Evolutionary conservation across 2,888 invertebrate genomes (phyloP), one percentile per base, ranked within the genome.

Genomic region (Laspeyria flexula): DNA sequence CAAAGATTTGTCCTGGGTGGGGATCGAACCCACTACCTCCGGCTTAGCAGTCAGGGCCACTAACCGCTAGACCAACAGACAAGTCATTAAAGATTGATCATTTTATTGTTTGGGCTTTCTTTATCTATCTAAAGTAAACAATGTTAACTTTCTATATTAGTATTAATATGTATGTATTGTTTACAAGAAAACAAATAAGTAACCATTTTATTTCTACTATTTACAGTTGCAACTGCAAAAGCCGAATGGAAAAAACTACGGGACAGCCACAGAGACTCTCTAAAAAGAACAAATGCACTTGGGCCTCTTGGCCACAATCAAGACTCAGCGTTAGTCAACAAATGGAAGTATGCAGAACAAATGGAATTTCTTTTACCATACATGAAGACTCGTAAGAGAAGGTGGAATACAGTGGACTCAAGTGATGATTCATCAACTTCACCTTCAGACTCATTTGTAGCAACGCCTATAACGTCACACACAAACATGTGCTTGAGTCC

Each of bases 321-420:
- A n/a, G 55, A 56, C 4, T 6, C 40, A 13, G 13, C 47, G 4
- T 41, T 59, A n/a, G 42, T 40, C 10, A 71, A 71, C 13, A 69
- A 57, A 35, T 70, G 69, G 69, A 70, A 69, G 27, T 71, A 65
- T n/a, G 69, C 69, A 0, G 69, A 70, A 30, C 48, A 48, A 10
- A 70, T 70, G 69, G 60, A 56, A 4, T 70, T 70, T 3, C 62
- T 70, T 9, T 16, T 70, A 12, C 69, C 72, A 1, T 65, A 62
- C 29, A 70, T 70, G 66, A 70, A 65, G 45, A 60, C 61, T 4
- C 57, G 69, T 29, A 69, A 60, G 41, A 54, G 50, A 53, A 58
- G 47, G 37, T 47, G 54, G 29, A 50, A 40, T 15, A 7, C 53
- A 4, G 39, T 57, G 13, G 40, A 25, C 0, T 64, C 71, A 25